phyloP scores from a whole-genome alignment of 1,140 invertebrate species.

The Sminthurinus signatus region DNA sequence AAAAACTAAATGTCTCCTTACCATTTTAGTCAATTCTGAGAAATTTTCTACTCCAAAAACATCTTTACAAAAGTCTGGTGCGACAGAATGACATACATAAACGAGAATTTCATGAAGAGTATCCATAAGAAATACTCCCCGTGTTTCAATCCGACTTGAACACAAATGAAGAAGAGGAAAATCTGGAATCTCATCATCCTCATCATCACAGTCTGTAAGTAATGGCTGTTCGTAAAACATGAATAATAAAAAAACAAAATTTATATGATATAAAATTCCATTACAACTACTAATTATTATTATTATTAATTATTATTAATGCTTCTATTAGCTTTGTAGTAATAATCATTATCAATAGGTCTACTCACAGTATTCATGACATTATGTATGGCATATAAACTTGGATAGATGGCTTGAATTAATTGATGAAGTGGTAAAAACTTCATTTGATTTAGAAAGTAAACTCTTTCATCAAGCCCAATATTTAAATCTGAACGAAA shows the following conservation, averaged over 20 bases:
- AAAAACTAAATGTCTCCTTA: constrained; percentile 45
- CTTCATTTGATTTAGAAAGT: constrained; percentile 91
- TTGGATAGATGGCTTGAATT: constrained; percentile 83
- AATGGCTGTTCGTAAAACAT: constrained; percentile 11
- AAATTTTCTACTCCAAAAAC: constrained; percentile 61
- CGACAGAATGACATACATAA: constrained; percentile 76
- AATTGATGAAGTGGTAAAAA: constrained; percentile 72
- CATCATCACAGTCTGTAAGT: not conserved
- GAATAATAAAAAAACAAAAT: not conserved
- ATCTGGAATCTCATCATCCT: constrained; percentile 33
- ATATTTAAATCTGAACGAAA: constrained; percentile 81
- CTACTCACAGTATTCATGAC: constrained; percentile 58
- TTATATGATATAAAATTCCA: no score
- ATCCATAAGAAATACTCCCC: constrained; percentile 88
- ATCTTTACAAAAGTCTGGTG: constrained; percentile 65
- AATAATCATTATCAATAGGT: no score
- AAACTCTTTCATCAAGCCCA: constrained; percentile 85
- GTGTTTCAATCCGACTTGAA: constrained; percentile 68
- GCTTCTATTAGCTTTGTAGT: not conserved
- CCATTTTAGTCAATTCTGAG: constrained; percentile 57
- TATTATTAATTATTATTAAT: not conserved
- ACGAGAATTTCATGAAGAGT: constrained; percentile 74
- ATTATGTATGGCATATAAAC: constrained; percentile 82
- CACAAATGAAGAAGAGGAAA: constrained; percentile 52
- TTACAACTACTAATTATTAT: no score